Conservation (phyloP, 2,113 vertebrate species). For the Nymphicus hollandicus region DNA sequence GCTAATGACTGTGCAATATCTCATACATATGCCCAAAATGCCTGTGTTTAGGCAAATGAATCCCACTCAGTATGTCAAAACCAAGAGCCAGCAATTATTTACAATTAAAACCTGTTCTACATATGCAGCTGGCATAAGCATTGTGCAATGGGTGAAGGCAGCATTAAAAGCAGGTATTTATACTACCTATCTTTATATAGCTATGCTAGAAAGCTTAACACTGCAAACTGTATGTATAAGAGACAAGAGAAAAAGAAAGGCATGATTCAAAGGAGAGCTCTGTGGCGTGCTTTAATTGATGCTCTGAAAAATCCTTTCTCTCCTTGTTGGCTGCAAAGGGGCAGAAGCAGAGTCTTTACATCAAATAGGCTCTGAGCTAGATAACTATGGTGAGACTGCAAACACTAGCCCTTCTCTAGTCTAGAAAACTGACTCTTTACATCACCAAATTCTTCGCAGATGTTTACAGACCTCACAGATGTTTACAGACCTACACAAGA, state of each 20-base stretch:
- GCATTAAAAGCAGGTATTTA: not conserved
- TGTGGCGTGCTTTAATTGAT: not conserved
- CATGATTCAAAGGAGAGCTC: not conserved
- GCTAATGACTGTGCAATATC: not conserved
- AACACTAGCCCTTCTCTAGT: not conserved
- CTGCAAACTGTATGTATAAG: not conserved
- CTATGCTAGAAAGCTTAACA: not conserved
- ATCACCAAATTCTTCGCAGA: not conserved
- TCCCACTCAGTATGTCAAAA: slow-evolving; percentile 7
- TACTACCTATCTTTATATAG: not conserved
- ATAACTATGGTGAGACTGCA: not conserved
- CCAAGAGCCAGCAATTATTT: not conserved
- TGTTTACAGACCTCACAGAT: not conserved
- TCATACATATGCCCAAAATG: not conserved
- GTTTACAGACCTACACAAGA: not conserved
- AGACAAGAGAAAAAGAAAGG: not conserved
- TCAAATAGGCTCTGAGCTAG: not conserved
- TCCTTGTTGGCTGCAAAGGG: not conserved
- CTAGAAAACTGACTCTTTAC: not conserved
- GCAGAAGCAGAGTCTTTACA: not conserved
- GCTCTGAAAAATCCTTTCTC: not conserved
- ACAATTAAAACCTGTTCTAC: not conserved
- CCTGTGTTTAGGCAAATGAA: not conserved
- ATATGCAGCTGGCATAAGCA: not conserved
- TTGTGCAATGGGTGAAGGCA: not conserved